phyloP scores from a whole-genome alignment of 23 tunicate species.

The Botrylloides violaceus region DNA sequence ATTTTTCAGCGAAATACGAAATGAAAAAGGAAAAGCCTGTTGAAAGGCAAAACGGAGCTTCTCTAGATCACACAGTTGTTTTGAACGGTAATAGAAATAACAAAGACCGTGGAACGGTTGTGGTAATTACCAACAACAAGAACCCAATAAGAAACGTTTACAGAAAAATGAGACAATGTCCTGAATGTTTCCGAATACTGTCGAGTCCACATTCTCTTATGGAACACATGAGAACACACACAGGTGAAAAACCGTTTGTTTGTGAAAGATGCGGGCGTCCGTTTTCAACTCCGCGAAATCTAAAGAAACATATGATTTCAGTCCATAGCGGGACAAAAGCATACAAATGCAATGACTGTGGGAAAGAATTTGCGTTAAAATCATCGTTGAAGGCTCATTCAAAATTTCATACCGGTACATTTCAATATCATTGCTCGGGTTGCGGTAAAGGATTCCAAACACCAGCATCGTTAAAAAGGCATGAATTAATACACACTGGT shows the following conservation, averaged over 20 bases:
- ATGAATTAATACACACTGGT: background rate
- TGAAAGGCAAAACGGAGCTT: too few species aligned
- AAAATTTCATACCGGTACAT: background rate
- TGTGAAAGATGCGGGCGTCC: background rate
- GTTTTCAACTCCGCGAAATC: background rate
- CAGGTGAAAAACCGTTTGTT: background rate
- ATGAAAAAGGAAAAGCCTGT: too few species aligned
- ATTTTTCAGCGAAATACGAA: too few species aligned
- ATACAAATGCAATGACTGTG: background rate
- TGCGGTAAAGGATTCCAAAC: background rate
- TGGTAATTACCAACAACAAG: background rate
- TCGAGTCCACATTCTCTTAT: background rate
- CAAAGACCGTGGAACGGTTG: background rate
- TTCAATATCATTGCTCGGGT: background rate
- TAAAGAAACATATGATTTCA: background rate
- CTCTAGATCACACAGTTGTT: too few species aligned
- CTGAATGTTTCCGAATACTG: background rate
- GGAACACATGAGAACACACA: background rate
- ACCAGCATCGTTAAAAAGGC: background rate
- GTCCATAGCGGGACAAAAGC: background rate
- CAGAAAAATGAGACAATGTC: background rate
- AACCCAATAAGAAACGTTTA: background rate
- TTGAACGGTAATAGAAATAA: background rate
- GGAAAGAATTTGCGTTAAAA: background rate
- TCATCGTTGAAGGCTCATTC: background rate